phyloP scores from a whole-genome alignment of 30 jellyfish, hydroid and myxozoan genomes.

The Mastigias papua region DNA sequence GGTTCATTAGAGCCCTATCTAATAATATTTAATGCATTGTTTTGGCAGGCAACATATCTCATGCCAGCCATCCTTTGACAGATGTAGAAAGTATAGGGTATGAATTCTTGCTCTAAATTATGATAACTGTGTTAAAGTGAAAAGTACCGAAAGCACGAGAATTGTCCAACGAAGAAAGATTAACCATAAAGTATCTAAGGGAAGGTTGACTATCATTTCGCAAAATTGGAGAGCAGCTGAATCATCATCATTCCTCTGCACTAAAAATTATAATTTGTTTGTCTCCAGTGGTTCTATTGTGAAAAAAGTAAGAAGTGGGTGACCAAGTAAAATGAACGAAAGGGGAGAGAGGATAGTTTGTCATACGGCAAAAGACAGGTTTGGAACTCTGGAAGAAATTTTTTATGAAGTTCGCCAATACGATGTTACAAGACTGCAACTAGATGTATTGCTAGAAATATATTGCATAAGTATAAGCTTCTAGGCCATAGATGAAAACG shows the following conservation, averaged over 20 bases:
- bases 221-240: neutral
- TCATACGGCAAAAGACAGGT: neutral
- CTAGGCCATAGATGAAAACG: neutral
- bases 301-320: neutral
- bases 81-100: neutral
- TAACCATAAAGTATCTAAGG: neutral
- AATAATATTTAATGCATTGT: neutral
- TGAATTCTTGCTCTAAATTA: neutral
- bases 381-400: neutral
- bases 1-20: neutral
- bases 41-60: neutral
- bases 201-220: neutral
- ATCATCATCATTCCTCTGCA: neutral
- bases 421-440: neutral
- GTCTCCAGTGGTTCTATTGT: neutral
- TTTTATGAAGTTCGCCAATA: neutral
- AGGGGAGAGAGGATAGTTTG: neutral
- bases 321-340: neutral
- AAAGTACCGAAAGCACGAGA: neutral
- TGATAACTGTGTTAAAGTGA: neutral
- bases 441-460: neutral
- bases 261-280: neutral
- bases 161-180: neutral
- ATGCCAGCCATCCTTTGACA: neutral
- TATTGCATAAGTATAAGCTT: neutral